Conservation (phyloP, 2,888 invertebrate genomes). For the Athetis lepigone region DNA sequence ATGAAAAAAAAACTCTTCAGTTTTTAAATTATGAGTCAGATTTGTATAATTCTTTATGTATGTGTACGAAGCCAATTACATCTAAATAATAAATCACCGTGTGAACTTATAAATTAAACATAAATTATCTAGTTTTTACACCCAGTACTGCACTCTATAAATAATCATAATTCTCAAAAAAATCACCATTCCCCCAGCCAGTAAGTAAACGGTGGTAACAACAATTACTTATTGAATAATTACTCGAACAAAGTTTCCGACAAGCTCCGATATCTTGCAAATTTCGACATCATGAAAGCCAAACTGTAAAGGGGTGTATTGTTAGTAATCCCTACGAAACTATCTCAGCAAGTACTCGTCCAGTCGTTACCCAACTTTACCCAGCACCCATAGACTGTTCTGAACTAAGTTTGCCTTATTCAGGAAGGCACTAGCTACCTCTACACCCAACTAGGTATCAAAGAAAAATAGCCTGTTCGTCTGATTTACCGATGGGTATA, state of each 20-base stretch:
- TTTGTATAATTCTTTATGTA: too few relatives aligned
- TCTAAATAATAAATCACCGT: too few relatives aligned
- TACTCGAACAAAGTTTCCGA: constrained; percentile 3
- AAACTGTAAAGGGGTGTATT: constrained; percentile 31
- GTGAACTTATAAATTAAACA: too few relatives aligned
- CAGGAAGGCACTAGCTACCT: constrained; percentile 9
- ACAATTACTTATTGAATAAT: not conserved
- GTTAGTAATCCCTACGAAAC: constrained; percentile 43
- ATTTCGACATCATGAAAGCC: constrained; percentile 2
- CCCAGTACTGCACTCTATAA: too few relatives aligned
- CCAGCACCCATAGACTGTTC: constrained; percentile 30
- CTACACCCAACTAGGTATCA: constrained; percentile 12
- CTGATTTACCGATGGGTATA: not conserved
- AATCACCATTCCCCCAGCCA: too few relatives aligned
- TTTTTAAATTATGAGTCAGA: too few relatives aligned
- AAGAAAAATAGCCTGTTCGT: constrained; percentile 34
- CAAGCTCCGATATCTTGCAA: constrained; percentile 3
- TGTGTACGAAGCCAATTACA: too few relatives aligned
- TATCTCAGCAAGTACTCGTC: constrained; percentile 39
- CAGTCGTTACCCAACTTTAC: constrained; percentile 47
- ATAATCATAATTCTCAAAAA: too few relatives aligned
- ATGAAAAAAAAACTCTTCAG: too few relatives aligned
- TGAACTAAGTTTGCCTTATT: constrained; percentile 42
- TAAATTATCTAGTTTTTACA: too few relatives aligned
- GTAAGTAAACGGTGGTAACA: too few relatives aligned